These are phyloP conservation scores for Tokudaia muenninki DNA, from an alignment of 2,797 vertebrate genomes.

Conservation along the genomic window DNA sequence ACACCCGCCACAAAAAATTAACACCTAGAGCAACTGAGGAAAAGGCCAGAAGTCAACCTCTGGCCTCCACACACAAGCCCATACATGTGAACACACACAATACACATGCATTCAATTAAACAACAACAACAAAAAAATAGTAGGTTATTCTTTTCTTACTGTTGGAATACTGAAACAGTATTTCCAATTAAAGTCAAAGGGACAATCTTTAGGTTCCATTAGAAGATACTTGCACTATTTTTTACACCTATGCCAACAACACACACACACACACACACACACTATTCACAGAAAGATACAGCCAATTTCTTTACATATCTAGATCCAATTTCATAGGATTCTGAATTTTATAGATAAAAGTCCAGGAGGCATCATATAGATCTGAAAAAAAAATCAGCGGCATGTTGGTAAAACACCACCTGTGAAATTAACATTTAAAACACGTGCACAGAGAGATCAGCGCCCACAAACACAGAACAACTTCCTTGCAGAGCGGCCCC, in stretches of 20 bases:
- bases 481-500: neutral
- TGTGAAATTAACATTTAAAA: neutral
- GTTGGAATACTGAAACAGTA: neutral
- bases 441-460: neutral
- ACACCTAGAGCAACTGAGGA: neutral
- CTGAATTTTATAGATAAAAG: conserved; percentile 1
- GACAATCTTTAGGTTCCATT: neutral
- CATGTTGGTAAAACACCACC: neutral
- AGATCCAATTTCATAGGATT: neutral
- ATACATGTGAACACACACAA: neutral
- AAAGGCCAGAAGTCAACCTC: neutral
- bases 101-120: neutral
- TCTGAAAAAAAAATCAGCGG: neutral
- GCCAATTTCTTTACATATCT: neutral
- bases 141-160: neutral
- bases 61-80: neutral
- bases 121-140: neutral
- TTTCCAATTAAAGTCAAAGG: neutral
- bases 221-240: neutral
- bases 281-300: neutral
- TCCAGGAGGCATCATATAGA: neutral
- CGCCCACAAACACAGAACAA: neutral
- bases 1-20: neutral
- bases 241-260: neutral
- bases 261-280: neutral